These are phyloP conservation scores for Eumacrocentrus americanus DNA, from an alignment of 2,888 invertebrate species.

Conservation along the genomic window DNA sequence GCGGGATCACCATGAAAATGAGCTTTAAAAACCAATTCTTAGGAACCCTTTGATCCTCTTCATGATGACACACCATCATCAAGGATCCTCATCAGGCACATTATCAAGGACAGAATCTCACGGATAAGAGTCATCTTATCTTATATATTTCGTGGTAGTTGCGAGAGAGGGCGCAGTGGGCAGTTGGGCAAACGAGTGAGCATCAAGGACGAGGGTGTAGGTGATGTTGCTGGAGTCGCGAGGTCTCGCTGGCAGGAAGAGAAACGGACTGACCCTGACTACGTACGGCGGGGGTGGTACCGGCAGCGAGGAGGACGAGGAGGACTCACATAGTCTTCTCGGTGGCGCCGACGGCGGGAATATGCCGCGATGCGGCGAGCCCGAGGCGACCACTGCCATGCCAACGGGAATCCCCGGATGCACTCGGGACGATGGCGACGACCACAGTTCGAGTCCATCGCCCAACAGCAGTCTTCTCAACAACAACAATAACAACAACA, in stretches of 20 bases:
- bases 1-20: too few relatives aligned
- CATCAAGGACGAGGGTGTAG: conserved; percentile 44
- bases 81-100: too few relatives aligned
- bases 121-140: too few relatives aligned
- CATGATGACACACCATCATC: too few relatives aligned
- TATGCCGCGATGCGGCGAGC: conserved; percentile 62
- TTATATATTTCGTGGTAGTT: too few relatives aligned
- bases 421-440: conserved; percentile 67
- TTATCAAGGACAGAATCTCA: too few relatives aligned
- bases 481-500: conserved; percentile 52
- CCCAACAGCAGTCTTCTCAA: conserved; percentile 55
- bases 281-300: conserved; percentile 60
- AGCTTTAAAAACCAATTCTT: too few relatives aligned
- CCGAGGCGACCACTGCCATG: conserved; percentile 49
- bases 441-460: conserved; percentile 66
- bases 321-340: conserved; percentile 60
- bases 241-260: conserved; percentile 59
- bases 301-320: conserved; percentile 71
- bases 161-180: too few relatives aligned
- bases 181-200: conserved; percentile 57
- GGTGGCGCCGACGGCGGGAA: conserved; percentile 56
- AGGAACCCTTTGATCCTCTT: too few relatives aligned
- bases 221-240: conserved; percentile 62
- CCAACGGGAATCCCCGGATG: conserved; percentile 52
- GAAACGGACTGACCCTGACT: conserved; percentile 61